These are phyloP conservation scores for Zosterops japonicus DNA, from an alignment of 2,113 vertebrate species.

Conservation along the genomic window DNA sequence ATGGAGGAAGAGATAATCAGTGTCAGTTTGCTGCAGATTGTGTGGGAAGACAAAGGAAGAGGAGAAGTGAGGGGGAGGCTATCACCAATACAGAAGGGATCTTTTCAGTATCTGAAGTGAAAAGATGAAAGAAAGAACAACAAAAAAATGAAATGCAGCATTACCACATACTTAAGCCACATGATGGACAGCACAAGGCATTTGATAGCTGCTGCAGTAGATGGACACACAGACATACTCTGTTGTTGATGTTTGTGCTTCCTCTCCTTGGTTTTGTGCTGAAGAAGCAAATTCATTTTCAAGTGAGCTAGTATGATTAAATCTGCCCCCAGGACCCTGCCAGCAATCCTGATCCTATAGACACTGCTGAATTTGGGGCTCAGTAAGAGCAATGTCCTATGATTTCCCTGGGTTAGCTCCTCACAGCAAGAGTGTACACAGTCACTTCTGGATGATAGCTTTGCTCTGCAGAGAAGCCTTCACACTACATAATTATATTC, in stretches of 20 bases:
- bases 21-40: background rate
- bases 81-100: background rate
- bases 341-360: background rate
- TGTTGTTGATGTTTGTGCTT: background rate
- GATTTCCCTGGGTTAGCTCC: background rate
- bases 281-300: background rate
- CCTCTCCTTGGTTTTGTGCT: background rate
- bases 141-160: background rate
- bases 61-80: background rate
- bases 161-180: background rate
- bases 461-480: background rate
- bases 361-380: background rate
- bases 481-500: background rate
- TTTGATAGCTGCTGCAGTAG: background rate
- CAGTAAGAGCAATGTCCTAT: background rate
- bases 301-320: background rate
- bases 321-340: background rate
- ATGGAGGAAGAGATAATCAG: background rate
- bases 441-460: background rate
- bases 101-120: constrained; percentile 23
- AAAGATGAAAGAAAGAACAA: constrained; percentile 36
- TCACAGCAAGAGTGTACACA: accelerated
- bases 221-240: background rate
- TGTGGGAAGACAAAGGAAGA: background rate
- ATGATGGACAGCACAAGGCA: background rate